phyloP scores from a whole-genome alignment of 2,113 vertebrate species.

The Ascaphus truei region DNA sequence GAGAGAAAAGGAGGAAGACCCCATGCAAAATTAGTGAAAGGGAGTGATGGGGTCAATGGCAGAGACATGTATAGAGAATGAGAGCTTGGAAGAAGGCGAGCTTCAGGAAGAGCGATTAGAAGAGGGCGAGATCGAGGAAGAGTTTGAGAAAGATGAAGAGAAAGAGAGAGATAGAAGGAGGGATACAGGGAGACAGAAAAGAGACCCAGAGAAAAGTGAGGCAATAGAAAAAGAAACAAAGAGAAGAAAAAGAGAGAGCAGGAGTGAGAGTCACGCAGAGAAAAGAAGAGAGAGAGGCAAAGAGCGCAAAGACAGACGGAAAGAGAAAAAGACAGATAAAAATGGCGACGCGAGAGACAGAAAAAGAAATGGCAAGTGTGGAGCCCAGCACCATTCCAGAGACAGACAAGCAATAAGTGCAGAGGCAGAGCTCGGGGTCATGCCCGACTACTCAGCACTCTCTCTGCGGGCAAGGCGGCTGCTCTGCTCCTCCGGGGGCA shows the following conservation, averaged over 20 bases:
- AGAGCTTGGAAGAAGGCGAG: too few relatives aligned
- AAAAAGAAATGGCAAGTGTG: background rate
- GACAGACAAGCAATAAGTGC: background rate
- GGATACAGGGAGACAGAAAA: background rate
- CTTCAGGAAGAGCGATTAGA: too few relatives aligned
- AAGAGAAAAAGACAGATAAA: background rate
- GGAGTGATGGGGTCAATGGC: too few relatives aligned
- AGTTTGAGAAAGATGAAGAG: too few relatives aligned
- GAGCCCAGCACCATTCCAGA: background rate
- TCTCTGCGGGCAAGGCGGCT: background rate
- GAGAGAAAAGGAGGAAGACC: background rate
- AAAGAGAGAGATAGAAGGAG: too few relatives aligned
- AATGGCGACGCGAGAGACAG: background rate
- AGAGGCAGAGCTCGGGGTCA: too few relatives aligned
- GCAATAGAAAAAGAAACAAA: background rate
- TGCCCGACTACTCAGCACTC: background rate
- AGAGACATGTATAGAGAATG: too few relatives aligned
- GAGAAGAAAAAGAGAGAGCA: background rate
- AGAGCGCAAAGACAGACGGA: background rate
- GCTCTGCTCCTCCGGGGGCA: conserved; percentile 56
- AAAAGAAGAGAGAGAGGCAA: background rate
- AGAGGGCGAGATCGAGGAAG: too few relatives aligned
- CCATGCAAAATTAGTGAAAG: background rate
- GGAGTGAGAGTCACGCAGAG: background rate
- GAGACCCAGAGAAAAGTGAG: background rate